These are phyloP conservation scores for Lepidurus arcticus DNA, from an alignment of 1,140 invertebrate genomes.

Conservation along the genomic window DNA sequence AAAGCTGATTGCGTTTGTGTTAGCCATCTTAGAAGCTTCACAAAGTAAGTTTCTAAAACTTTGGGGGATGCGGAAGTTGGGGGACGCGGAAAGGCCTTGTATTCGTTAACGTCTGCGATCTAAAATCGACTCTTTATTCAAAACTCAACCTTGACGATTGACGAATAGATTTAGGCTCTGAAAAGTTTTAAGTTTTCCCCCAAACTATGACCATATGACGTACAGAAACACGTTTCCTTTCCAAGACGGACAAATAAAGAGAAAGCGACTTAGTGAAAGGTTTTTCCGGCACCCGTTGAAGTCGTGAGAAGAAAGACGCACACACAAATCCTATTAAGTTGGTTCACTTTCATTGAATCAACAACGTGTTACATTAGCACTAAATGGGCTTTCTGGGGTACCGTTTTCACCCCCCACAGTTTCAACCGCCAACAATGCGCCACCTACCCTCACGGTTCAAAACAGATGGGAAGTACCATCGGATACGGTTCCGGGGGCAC, in stretches of 20 bases:
- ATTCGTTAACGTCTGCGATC: neutral
- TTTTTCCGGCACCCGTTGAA: neutral
- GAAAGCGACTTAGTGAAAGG: constrained; percentile 6
- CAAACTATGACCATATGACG: neutral
- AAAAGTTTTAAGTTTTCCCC: neutral
- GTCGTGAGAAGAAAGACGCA: neutral
- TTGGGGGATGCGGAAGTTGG: neutral
- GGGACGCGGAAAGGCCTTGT: neutral
- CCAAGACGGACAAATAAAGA: neutral
- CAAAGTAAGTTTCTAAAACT: neutral
- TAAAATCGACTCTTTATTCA: neutral
- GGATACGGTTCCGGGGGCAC: neutral
- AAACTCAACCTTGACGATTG: constrained; percentile 3
- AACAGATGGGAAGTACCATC: neutral
- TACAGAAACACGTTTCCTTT: neutral
- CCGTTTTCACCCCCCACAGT: neutral
- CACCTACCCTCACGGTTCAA: neutral
- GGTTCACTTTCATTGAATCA: neutral
- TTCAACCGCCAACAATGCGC: neutral
- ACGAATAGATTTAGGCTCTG: neutral
- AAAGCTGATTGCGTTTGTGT: neutral
- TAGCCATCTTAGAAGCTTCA: neutral
- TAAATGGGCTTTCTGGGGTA: neutral
- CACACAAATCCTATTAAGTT: neutral
- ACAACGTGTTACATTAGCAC: neutral